These are phyloP conservation scores for Xanthorhoe designata DNA, from an alignment of 2,888 invertebrate genomes.

Conservation along the genomic window DNA sequence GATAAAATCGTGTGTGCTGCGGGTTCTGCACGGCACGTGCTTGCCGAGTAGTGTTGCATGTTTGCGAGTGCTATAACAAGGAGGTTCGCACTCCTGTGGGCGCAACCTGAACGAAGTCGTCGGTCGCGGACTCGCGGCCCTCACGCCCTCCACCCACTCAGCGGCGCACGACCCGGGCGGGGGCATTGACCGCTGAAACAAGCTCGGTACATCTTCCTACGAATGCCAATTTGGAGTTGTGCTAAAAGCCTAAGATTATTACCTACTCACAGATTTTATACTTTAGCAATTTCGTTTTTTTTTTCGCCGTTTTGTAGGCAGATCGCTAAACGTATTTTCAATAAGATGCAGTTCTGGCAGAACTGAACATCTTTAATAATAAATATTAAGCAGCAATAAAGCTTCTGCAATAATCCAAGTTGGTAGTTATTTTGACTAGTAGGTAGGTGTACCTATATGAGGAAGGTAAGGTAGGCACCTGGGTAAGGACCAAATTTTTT, in stretches of 20 bases:
- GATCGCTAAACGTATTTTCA: too few relatives aligned
- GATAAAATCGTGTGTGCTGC: neutral
- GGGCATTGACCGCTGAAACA: slow-evolving; percentile 1
- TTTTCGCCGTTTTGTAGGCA: too few relatives aligned
- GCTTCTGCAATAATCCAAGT: too few relatives aligned
- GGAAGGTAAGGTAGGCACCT: too few relatives aligned
- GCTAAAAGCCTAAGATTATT: too few relatives aligned
- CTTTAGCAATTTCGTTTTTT: neutral
- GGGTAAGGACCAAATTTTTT: too few relatives aligned
- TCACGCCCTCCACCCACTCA: neutral
- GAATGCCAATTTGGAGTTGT: neutral
- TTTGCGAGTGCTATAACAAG: neutral
- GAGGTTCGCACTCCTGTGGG: neutral
- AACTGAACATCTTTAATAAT: too few relatives aligned
- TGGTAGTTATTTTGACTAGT: too few relatives aligned
- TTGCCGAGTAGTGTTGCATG: neutral
- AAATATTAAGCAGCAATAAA: too few relatives aligned
- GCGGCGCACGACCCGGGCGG: neutral
- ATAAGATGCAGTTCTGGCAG: too few relatives aligned
- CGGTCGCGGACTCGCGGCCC: neutral
- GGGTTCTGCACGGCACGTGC: neutral
- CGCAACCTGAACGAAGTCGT: neutral
- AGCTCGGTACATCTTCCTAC: slow-evolving; percentile 1
- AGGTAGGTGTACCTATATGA: too few relatives aligned
- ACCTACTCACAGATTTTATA: too few relatives aligned